Base-by-base conservation (phyloP, 1,140 invertebrate species). In the Drosophila bipectinata region DNA sequence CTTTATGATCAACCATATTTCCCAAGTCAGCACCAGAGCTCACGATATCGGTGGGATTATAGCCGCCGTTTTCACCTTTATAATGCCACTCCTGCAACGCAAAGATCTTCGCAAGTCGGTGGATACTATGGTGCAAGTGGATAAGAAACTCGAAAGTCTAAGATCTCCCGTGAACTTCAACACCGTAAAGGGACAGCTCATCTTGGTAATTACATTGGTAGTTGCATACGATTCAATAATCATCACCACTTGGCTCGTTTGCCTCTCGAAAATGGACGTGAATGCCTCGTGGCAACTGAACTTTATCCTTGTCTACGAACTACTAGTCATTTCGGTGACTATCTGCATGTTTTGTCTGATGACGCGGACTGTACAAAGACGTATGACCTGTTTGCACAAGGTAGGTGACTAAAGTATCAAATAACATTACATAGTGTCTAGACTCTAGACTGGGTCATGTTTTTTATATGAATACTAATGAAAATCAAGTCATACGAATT, bases 1-100 rank as follows among this genome's bases (percentile, higher is more conserved):
- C 48, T 85, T 85, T 10, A 85, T 85, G 74, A 57, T 26, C 9
- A 87, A 69, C n/a, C 49, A 72, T 9, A 32, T 85, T n/a, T 87
- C 82, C 4, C 51, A 62, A 32, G n/a, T 81, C 26, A 72, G 68
- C 60, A 66, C 82, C 0, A 54, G 58, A 0, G 6, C 81, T 1
- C 81, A 81, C 14, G 74, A 84, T 5, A 14, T 87, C 1, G 32
- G 2, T 0, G 81, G 81, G 26, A 67, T 85, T 8, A 7, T 57
- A n/a, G 57, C 55, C 10, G 73, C 77, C 12, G 21, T 87, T 6
- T 18, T 80, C 2, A 60, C 49, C 4, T 85, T 87, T 2, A 85
- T 85, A 7, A 9, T 73, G 15, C 81, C 81, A 0, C 47, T 85
- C 2, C 37, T 71, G 21, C 45, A 62, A 45, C 82, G 81, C 0